A percentile compares a stretch with the other conserved stretches of the same genome.
These are phyloP conservation scores for Ferdinandea cuprea DNA, from an alignment of 2,888 invertebrate species.

Conservation along the genomic window DNA sequence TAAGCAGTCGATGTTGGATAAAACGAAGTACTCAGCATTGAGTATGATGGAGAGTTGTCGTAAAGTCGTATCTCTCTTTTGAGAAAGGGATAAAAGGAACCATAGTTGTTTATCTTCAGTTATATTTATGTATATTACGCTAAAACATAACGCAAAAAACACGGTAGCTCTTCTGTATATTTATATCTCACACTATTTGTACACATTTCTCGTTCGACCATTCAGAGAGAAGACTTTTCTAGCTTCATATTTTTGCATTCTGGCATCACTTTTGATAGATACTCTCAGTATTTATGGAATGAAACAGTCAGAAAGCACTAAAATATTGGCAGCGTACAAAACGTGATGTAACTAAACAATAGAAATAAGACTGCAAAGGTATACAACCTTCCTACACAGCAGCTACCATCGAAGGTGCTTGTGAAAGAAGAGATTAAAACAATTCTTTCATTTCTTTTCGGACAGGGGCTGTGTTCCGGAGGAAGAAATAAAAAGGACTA, in stretches of 20 bases:
- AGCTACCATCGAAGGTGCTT: not conserved
- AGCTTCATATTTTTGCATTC: constrained; percentile 13
- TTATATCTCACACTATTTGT: constrained; percentile 49
- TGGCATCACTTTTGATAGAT: constrained; percentile 37
- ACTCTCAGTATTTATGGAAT: constrained; percentile 40
- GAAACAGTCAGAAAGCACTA: constrained; percentile 34
- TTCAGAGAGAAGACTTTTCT: constrained; percentile 3
- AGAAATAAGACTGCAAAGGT: constrained; percentile 13
- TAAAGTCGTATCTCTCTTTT: constrained; percentile 51
- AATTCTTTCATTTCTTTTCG: constrained; percentile 21
- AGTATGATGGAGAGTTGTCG: constrained; percentile 30
- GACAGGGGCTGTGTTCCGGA: not conserved
- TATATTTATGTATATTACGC: not conserved
- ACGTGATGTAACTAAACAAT: constrained; percentile 40
- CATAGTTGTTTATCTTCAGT: not conserved
- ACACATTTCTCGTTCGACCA: constrained; percentile 10
- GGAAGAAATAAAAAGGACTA: constrained; percentile 29
- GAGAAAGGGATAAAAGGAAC: constrained; percentile 35
- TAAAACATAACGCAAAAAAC: constrained; percentile 37
- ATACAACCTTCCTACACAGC: not conserved
- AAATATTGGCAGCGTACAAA: constrained; percentile 53
- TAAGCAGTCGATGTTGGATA: not conserved
- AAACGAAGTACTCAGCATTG: not conserved
- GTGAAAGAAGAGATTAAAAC: constrained; percentile 52
- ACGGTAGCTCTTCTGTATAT: constrained; percentile 46